phyloP scores from a whole-genome alignment of 2,888 invertebrate genomes.

The Sussaba pulchella region DNA sequence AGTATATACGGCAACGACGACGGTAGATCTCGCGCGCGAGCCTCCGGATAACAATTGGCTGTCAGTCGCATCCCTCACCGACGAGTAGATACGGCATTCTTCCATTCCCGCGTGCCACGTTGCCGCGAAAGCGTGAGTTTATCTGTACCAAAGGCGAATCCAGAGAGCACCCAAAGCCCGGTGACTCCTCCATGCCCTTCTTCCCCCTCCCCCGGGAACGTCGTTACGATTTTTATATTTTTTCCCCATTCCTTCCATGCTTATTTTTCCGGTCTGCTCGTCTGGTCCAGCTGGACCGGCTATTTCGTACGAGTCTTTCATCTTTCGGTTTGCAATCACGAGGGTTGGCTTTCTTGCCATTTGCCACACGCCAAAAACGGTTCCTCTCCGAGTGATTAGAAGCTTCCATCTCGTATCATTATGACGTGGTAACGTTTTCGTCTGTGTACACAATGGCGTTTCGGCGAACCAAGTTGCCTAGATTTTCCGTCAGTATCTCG shows the following conservation, averaged over 20 bases:
- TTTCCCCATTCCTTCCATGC: background rate
- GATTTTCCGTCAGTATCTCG: background rate
- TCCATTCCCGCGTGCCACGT: background rate
- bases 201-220: too few species aligned
- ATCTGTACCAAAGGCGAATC: background rate
- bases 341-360: background rate
- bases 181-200: background rate
- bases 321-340: background rate
- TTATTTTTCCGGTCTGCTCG: background rate
- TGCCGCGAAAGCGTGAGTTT: background rate
- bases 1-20: slow-evolving; percentile 50
- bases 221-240: background rate
- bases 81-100: slow-evolving; percentile 67
- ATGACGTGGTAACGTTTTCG: background rate
- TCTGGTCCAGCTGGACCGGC: background rate
- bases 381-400: slow-evolving; percentile 3
- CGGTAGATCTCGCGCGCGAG: slow-evolving; percentile 42
- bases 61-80: slow-evolving; percentile 73
- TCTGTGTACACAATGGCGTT: slow-evolving; percentile 5
- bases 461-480: background rate
- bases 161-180: background rate
- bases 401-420: slow-evolving; percentile 13
- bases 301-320: background rate
- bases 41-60: slow-evolving; percentile 73
- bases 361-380: background rate